Evolutionary conservation across 2,113 vertebrate species (phyloP), one percentile per base, ranked within the genome.

Genomic region (Castor canadensis): DNA sequence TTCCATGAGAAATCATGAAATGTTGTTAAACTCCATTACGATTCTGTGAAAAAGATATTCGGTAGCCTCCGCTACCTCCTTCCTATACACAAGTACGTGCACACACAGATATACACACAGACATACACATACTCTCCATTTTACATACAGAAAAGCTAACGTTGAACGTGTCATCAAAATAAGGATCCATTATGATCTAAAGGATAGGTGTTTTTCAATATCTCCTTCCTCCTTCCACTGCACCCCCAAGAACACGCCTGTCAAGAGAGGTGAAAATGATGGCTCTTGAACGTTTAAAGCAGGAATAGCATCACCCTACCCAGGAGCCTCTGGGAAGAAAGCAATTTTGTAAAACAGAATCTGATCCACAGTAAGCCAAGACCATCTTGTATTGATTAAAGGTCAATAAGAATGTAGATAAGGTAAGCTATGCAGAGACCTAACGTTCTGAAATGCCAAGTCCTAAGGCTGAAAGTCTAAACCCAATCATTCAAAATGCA

Each of bases 371-470:
- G 64, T 80, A 94, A 84, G 69, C 62, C 43, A 67, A 92, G 75
- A 52, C 90, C 87, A 77, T 90, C 84, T 84, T 91, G 89, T 84
- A 96, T 64, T 84, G 93, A 96, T 73, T 93, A 84, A 95, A 94
- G 87, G 64, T 96, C 96, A 95, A 82, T n/a, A 83, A 80, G 52
- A 73, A 92, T 28, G 64, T 22, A 94, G 93, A 90, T 92, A 72
- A 95, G 67, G 83, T 94, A 96, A 94, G 47, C 87, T 93, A 80
- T 75, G 64, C 73, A 87, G 56, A 88, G 87, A 95, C 43, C 54
- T 82, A 87, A 83, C 40, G 9, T 77, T 94, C 89, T 86, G 82
- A 94, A 97, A 97, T 85, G 89, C n/a, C 91, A 96, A 79, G 60
- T 64, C 77, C 86, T 85, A 9, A 67, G 75, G 91, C 32, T 85